Base-by-base conservation (phyloP, 2,888 invertebrate species). In the Sympetrum striolatum region DNA sequence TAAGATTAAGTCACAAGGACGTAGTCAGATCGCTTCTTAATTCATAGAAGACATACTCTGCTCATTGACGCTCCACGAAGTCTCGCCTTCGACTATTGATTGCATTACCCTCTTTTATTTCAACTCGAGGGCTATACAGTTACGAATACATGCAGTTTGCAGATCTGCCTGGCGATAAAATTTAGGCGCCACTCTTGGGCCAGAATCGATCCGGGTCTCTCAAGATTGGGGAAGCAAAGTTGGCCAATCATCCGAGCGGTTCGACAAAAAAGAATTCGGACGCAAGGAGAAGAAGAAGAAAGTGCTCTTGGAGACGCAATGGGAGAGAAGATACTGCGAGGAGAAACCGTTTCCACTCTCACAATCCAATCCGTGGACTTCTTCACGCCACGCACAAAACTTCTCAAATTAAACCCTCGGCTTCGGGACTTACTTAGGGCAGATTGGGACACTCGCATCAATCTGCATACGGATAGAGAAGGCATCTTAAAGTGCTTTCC, bases 391-490 rank as follows among this genome's bases (percentile, higher is more conserved):
- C 82, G 53, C 58, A 35, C 86, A 39, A 86, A 86, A 86, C 86
- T 86, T 86, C 60, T 60, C 60, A 53, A 86, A 86, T 86, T 86
- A 60, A 86, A 86, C 37, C 22, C 18, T 53, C n/a, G 53, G 53
- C 8, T 31, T n/a, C 60, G 86, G 60, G 86, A 86, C 86, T 86
- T 86, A 86, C 86, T 86, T 64, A 86, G 39, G 31, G 58, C 18
- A 86, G 86, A 86, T 86, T 86, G 86, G 86, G 64, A 60, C 86
- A 86, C 86, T 86, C 37, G 22, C 60, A 37, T 86, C 86, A 86
- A 86, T 86, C 86, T 86, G 86, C 86, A 86, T 86, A 86, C 60
- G 60, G 86, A 37, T 25, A 25, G 35, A 18, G 58, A 4, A 12
- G 22, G 60, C n/a, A 64, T 60, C 60, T 37, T 39, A 22, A 58